A percentile compares a stretch with the other conserved stretches of the same genome.
Evolutionary conservation across 2,797 vertebrate species (phyloP).

Genomic region (Selene dorsalis): DNA sequence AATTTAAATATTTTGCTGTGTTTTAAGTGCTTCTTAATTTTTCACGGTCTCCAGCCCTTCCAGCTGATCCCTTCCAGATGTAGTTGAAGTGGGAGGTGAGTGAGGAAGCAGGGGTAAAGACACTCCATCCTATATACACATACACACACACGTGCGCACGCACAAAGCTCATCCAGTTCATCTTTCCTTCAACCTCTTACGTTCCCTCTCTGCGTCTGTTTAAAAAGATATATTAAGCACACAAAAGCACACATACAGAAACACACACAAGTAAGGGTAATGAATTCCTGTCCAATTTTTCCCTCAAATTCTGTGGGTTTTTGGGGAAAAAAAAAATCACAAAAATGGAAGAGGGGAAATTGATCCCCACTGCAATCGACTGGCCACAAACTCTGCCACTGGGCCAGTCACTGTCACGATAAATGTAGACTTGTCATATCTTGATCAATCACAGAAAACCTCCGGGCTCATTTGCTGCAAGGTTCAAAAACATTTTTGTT

Average conservation of each 20-base stretch:
- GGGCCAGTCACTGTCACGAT: slow-evolving; percentile 68
- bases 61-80: slow-evolving; percentile 81
- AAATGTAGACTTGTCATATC: slow-evolving; percentile 70
- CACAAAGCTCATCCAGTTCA: background rate
- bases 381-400: slow-evolving; percentile 56
- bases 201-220: background rate
- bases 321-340: background rate
- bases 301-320: slow-evolving; percentile 35
- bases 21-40: slow-evolving; percentile 82
- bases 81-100: slow-evolving; percentile 61
- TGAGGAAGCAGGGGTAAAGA: slow-evolving; percentile 57
- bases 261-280: slow-evolving; percentile 13
- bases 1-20: slow-evolving; percentile 79
- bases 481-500: slow-evolving; percentile 62
- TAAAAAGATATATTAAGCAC: slow-evolving; percentile 1
- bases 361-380: slow-evolving; percentile 24
- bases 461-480: slow-evolving; percentile 46
- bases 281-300: slow-evolving; percentile 37
- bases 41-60: slow-evolving; percentile 66
- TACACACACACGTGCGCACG: background rate
- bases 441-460: slow-evolving; percentile 64
- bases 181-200: background rate
- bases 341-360: slow-evolving; percentile 33
- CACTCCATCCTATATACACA: background rate
- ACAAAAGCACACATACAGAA: background rate